These are phyloP conservation scores for Corythoichthys haematopterus DNA, from an alignment of 2,113 vertebrate species.

Conservation along the genomic window DNA sequence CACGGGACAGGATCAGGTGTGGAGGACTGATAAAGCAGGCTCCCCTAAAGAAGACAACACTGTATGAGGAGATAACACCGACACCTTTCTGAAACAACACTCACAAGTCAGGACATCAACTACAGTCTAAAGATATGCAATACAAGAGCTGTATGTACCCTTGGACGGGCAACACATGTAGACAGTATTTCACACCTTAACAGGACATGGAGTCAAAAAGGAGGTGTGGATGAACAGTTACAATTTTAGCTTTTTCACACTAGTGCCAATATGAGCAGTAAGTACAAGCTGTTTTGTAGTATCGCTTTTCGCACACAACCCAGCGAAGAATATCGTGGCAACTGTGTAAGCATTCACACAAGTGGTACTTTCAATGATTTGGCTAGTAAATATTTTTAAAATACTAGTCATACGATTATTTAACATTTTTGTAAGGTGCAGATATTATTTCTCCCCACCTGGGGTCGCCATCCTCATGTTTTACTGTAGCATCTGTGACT, in stretches of 20 bases:
- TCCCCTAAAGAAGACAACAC: conserved; percentile 12
- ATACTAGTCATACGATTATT: neutral
- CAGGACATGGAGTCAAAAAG: conserved; percentile 16
- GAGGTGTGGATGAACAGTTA: neutral
- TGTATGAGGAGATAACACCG: conserved; percentile 12
- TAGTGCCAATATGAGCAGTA: neutral
- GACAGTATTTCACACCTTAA: conserved; percentile 32
- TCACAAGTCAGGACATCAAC: neutral
- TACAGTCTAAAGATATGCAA: neutral
- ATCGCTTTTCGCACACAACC: neutral
- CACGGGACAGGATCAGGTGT: conserved; percentile 17
- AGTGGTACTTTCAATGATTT: neutral
- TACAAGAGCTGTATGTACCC: neutral
- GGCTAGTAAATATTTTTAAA: neutral
- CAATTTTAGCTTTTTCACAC: neutral
- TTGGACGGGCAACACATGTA: neutral
- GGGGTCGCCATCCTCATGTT: neutral
- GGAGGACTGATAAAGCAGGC: conserved; percentile 34
- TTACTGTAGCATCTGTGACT: neutral
- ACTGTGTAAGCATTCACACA: neutral
- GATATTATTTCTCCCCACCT: neutral
- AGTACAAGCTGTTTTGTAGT: neutral
- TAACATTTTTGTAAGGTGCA: neutral
- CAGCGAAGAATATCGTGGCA: neutral
- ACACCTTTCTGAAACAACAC: neutral